Base-by-base conservation (phyloP, 2,797 vertebrate species). In the Lycodopsis pacificus region DNA sequence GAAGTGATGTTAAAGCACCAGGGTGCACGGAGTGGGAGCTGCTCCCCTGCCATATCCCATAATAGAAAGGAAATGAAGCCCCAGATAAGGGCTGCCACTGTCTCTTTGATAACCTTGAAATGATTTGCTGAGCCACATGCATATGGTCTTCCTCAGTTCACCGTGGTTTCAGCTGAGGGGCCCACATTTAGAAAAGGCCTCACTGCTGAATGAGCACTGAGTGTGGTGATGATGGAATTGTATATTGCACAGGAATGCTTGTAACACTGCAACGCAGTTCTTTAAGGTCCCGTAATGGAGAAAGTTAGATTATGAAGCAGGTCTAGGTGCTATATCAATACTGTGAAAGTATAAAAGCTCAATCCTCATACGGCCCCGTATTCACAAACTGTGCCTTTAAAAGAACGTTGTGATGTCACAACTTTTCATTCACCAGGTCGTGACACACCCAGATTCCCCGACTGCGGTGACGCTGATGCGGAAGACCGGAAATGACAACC, bases 71-170 rank as follows among this genome's bases (percentile, higher is more conserved):
- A 90, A 91, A 89, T 88, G 56, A 88, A 89, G 83, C 53, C 51
- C 58, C 12, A 78, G 85, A 88, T 90, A 88, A 90, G 82, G 12
- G 77, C 78, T 80, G 73, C 65, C 72, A 83, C 79, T 48, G 65
- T 85, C 69, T 83, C 75, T 73, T 83, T 84, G 63, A 89, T 89
- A 87, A 87, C 82, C 85, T 88, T 91, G 78, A 85, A 83, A 84
- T 82, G 38, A 86, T 79, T 77, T 76, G 66, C 63, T 76, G 66
- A 71, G 73, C 40, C 67, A 80, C 70, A 58, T 54, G 66, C 59
- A 80, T 73, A 69, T 44, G 75, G 69, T 34, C 40, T 48, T 7
- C 14, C 61, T 80, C 65, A 69, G 75, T 65, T 76, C 71, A 53
- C 2, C 17, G 12, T 22, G 14, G 32, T 34, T 34, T 7, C 4